Percentiles rank a stretch among this genome's conserved stretches.
Conservation (phyloP, 2,113 vertebrate species). For the Tyto alba region DNA sequence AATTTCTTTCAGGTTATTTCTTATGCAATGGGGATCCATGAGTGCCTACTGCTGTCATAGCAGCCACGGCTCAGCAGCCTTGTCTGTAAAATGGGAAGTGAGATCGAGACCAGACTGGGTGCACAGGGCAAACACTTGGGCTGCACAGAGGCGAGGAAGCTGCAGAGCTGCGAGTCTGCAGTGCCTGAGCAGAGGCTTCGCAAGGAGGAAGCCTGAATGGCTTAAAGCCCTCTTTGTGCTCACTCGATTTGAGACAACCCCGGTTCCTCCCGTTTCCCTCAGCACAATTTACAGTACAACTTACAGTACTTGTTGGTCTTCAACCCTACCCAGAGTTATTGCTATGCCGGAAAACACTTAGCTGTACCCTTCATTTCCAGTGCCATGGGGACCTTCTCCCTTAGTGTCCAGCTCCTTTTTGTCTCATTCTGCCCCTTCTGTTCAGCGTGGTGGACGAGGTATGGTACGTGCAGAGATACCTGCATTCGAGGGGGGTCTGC, state of each 20-base stretch:
- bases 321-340: not conserved
- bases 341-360: not conserved
- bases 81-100: not conserved
- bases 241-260: accelerated
- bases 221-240: not conserved
- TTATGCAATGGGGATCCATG: not conserved
- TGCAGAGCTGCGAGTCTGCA: not conserved
- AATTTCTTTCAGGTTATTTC: not conserved
- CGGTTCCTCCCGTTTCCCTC: not conserved
- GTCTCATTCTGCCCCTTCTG: not conserved
- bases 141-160: not conserved
- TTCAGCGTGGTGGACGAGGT: accelerated
- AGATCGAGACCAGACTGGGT: not conserved
- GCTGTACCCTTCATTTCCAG: not conserved
- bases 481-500: not conserved
- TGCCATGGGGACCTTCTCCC: not conserved
- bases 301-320: not conserved
- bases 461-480: not conserved
- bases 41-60: not conserved
- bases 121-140: not conserved
- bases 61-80: not conserved
- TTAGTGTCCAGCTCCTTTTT: not conserved
- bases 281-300: not conserved
- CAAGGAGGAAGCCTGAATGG: not conserved
- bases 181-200: not conserved